Conservation (phyloP, 2,888 invertebrate genomes). For the Tolmerus cingulatus region DNA sequence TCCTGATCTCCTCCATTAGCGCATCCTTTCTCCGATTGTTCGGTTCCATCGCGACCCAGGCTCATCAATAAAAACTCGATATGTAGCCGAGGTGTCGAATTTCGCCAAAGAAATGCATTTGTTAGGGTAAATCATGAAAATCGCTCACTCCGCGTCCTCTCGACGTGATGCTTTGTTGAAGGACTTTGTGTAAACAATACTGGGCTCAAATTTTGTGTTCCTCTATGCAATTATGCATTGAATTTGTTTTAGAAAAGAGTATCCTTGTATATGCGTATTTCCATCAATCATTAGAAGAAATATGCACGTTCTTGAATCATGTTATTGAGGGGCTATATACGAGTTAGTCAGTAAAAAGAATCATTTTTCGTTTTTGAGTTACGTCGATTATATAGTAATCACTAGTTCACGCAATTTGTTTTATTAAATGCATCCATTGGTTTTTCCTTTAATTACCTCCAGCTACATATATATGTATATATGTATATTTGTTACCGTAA, state of each 20-base stretch:
- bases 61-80: constrained; percentile 16
- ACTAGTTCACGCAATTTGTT: no score
- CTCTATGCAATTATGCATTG: not conserved
- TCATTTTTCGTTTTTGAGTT: no score
- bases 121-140: constrained; percentile 22
- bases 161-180: not conserved
- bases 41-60: not conserved
- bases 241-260: not conserved
- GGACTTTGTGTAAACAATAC: constrained; percentile 7
- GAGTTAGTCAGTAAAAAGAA: no score
- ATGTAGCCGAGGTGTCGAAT: constrained; percentile 14
- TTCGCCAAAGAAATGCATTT: constrained; percentile 16
- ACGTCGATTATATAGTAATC: no score
- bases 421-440: no score
- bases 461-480: no score
- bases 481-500: no score
- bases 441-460: no score
- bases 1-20: not conserved
- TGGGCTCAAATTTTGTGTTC: not conserved
- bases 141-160: not conserved
- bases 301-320: no score
- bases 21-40: not conserved
- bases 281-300: not conserved
- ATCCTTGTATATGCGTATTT: not conserved
- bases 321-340: no score